These are phyloP conservation scores for Gila robusta DNA, from an alignment of 2,797 vertebrate genomes.

Conservation along the genomic window DNA sequence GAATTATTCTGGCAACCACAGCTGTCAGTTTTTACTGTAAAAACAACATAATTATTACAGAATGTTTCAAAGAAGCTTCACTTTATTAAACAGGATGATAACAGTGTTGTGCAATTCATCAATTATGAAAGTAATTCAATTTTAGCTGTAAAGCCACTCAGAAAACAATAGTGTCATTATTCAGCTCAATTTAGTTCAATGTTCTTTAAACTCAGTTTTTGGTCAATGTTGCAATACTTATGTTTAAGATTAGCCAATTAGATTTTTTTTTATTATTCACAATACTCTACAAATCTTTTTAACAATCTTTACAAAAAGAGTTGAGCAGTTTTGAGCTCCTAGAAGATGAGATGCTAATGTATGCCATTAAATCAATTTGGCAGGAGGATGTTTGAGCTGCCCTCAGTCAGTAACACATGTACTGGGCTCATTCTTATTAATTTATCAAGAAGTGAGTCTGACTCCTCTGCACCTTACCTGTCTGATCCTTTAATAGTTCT, in stretches of 20 bases:
- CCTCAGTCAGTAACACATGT: constrained; percentile 49
- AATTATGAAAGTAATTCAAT: background rate
- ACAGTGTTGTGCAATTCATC: background rate
- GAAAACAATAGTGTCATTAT: background rate
- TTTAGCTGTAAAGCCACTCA: background rate
- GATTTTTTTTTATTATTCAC: background rate
- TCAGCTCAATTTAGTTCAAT: background rate
- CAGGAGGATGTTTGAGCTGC: constrained; percentile 52
- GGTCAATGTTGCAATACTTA: background rate
- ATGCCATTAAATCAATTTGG: constrained; percentile 61
- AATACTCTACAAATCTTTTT: background rate
- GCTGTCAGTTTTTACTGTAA: too few species aligned
- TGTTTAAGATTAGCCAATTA: background rate
- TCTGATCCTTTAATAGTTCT: constrained; percentile 60
- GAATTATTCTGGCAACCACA: too few species aligned
- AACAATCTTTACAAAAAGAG: background rate
- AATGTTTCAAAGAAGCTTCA: background rate
- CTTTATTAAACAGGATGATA: background rate
- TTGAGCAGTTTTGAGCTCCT: background rate
- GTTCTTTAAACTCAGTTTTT: background rate
- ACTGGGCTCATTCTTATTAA: constrained; percentile 70
- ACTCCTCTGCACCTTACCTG: constrained; percentile 50
- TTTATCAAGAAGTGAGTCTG: constrained; percentile 62
- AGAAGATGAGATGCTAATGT: constrained; percentile 56
- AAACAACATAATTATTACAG: background rate